Base-by-base conservation (phyloP, 2,797 vertebrate genomes). In the Propithecus deckenii region DNA sequence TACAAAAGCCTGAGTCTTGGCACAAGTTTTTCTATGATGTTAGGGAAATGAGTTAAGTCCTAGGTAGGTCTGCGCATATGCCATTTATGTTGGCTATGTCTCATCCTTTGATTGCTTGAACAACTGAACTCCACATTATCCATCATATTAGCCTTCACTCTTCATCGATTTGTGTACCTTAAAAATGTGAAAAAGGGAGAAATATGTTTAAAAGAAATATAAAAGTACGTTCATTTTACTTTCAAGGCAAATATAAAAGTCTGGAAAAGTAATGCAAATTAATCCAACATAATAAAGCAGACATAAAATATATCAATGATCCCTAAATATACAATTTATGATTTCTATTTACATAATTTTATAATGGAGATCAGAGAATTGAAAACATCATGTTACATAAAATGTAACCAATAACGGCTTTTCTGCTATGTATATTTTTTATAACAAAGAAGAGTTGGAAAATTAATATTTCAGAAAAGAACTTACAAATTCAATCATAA, bases 151-250 rank as follows among this genome's bases (percentile, higher is more conserved):
- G 89, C 5, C 7, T 84, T 85, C 17, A 74, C 13, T 76, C 55
- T 69, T 87, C 94, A 91, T 86, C 38, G 57, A 83, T 76, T 57
- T 76, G 41, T 67, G 67, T 92, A 92, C 8, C 75, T 84, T 92
- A 63, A 94, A 96, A 96, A 43, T 69, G 35, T 32, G 4, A 96
- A 92, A 94, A 79, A 65, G 63, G 32, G 12, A 80, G n/a, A 86
- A 65, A 89, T 86, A 11, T 30, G 79, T 76, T 92, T 38, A 59
- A 93, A 69, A 94, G 28, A 71, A 84, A 96, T 83, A 89, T 55
- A 79, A 63, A 72, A n/a, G 22, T 72, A 52, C 13, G 14, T 57
- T 91, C 38, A 85, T 85, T 95, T 94, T 83, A 63, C 23, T 84
- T 91, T 79, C 20, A 79, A 80, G 80, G 5, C 13, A 91, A 57